Evolutionary conservation across 2,888 invertebrate species (phyloP).

Genomic region (Sesia bembeciformis): DNA sequence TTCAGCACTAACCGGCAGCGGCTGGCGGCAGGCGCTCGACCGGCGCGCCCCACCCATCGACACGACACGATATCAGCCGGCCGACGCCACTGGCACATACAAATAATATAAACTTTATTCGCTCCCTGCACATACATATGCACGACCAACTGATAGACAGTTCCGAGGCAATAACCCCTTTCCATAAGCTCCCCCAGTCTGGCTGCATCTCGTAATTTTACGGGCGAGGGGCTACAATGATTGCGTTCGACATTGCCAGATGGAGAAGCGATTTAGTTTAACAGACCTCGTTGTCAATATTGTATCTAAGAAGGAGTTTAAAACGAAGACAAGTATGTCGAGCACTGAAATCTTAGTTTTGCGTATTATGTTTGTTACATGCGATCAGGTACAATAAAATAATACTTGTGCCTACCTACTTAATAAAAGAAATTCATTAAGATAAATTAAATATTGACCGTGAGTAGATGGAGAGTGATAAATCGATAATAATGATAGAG

Average conservation of each 20-base stretch:
- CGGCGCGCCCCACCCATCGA: slow-evolving; percentile 60
- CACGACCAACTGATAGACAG: slow-evolving; percentile 49
- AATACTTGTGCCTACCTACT: too few species aligned
- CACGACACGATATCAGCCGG: slow-evolving; percentile 56
- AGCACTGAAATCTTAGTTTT: too few species aligned
- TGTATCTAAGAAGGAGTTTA: too few species aligned
- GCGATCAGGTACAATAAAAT: too few species aligned
- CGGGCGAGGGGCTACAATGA: slow-evolving; percentile 57
- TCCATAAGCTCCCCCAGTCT: slow-evolving; percentile 56
- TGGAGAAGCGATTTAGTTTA: slow-evolving; percentile 16
- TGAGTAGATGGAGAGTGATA: too few species aligned
- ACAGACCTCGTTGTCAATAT: not conserved
- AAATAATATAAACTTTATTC: slow-evolving; percentile 66
- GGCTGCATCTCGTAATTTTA: slow-evolving; percentile 62
- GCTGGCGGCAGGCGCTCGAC: slow-evolving; percentile 21
- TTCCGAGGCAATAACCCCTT: slow-evolving; percentile 69
- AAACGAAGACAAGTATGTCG: too few species aligned
- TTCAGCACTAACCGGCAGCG: slow-evolving; percentile 40
- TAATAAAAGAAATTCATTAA: too few species aligned
- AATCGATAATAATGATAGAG: too few species aligned
- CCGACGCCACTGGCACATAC: slow-evolving; percentile 44
- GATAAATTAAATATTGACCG: too few species aligned
- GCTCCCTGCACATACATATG: slow-evolving; percentile 59
- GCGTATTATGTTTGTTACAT: too few species aligned
- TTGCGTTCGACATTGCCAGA: slow-evolving; percentile 37